Evolutionary conservation across 2,888 invertebrate genomes (phyloP).

Genomic region (Nomada fucata): DNA sequence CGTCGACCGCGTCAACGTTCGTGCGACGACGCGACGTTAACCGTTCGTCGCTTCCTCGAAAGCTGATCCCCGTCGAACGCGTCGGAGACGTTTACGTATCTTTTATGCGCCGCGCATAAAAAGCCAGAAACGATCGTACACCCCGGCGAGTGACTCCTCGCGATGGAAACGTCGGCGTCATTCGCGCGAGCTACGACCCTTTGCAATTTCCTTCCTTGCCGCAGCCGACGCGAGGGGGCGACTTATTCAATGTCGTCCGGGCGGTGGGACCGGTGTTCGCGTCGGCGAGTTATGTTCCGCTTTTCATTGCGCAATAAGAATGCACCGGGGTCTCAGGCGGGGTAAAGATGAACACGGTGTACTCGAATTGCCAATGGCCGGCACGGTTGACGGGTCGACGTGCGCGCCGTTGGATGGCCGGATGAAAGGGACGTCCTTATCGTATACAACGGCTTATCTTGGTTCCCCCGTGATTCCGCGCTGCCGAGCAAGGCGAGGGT

Average conservation of each 20-base stretch:
- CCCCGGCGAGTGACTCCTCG: background rate
- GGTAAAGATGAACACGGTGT: background rate
- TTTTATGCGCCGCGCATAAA: slow-evolving; percentile 18
- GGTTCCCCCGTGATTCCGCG: slow-evolving; percentile 48
- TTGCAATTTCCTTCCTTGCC: slow-evolving; percentile 31
- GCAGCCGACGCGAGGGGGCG: slow-evolving; percentile 31
- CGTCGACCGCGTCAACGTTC: slow-evolving; percentile 6
- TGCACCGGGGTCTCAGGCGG: background rate
- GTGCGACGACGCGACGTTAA: slow-evolving; percentile 26
- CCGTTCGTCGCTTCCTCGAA: background rate
- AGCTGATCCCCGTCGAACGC: slow-evolving; percentile 5
- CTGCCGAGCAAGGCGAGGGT: slow-evolving; percentile 55
- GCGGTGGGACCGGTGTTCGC: slow-evolving; percentile 20
- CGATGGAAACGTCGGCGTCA: slow-evolving; percentile 7
- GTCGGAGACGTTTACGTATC: background rate
- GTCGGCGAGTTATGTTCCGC: slow-evolving; percentile 44
- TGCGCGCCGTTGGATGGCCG: background rate
- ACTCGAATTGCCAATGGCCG: background rate
- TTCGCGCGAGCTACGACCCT: slow-evolving; percentile 18
- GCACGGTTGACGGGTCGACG: background rate
- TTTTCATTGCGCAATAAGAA: slow-evolving; percentile 55
- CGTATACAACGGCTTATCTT: slow-evolving; percentile 56
- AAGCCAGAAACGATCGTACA: slow-evolving; percentile 19
- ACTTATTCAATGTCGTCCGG: slow-evolving; percentile 49
- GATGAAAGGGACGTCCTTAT: slow-evolving; percentile 57